Base-by-base conservation (phyloP, 2,797 vertebrate species). In the Argya squamiceps region DNA sequence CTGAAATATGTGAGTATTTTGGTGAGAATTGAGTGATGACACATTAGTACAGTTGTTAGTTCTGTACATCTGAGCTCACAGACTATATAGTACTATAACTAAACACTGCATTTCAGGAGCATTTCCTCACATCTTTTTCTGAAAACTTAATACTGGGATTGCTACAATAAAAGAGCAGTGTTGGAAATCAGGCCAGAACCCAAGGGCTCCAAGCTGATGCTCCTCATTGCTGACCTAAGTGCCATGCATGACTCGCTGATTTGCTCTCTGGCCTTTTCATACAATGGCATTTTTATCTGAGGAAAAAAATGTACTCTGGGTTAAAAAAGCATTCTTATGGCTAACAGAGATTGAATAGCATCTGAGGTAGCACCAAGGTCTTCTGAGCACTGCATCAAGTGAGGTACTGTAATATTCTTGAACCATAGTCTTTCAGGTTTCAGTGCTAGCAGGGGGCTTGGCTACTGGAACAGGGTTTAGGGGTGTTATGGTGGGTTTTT, bases 101-200 rank as follows among this genome's bases (percentile, higher is more conserved):
- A 58, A 77, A 34, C 43, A 55, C 6, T 29, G 27, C 18, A 58
- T 29, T 86, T 36, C 21, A 79, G 63, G 59, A n/a, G 27, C 24
- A 79, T 71, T 81, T 88, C 13, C 32, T 34, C 37, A 12, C 29
- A 47, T 50, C 15, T 80, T 49, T 56, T 93, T 53, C 63, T 73
- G 39, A 62, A 85, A 74, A 36, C 4, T 1, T 70, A 76, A 32
- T 26, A 11, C 39, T 58, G n/a, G 36, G 44, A 34, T 47, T 58
- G 26, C 60, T 85, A 7, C 32, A 49, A 17, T 29, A 30, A 16
- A 63, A 84, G 37, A 80, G 27, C 60, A 53, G 62, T 53, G 43
- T 12, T 88, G 88, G 59, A 81, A 88, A 59, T 59, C n/a, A 88
- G 76, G 46, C 67, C 53, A 49, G 81, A 79, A 74, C 49, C 58